These are phyloP conservation scores for Theodoxus fluviatilis DNA, from an alignment of 2,888 invertebrate genomes.

Conservation along the genomic window DNA sequence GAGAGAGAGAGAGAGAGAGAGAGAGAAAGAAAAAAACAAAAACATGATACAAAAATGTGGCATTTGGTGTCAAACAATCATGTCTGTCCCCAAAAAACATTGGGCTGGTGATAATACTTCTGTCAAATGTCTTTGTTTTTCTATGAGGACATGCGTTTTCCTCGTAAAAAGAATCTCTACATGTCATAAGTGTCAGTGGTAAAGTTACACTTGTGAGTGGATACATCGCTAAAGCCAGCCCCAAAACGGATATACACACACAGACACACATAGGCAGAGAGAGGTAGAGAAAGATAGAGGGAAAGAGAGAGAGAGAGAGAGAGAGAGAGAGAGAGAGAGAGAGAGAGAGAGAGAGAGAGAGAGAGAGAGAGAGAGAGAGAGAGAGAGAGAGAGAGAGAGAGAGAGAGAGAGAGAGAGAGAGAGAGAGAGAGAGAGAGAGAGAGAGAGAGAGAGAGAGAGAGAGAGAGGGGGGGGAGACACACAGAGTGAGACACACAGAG, in stretches of 20 bases:
- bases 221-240: no score
- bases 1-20: neutral
- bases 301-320: constrained; percentile 10
- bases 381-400: neutral
- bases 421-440: neutral
- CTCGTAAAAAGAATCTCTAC: no score
- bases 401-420: neutral
- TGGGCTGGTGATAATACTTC: no score
- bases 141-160: no score
- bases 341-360: neutral
- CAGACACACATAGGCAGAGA: no score
- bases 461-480: neutral
- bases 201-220: no score
- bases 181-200: no score
- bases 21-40: neutral
- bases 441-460: neutral
- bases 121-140: no score
- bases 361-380: neutral
- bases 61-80: neutral
- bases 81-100: neutral
- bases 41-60: neutral
- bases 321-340: neutral
- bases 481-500: no score
- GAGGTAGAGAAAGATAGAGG: constrained; percentile 18
- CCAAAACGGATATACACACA: no score